Conservation (phyloP, 1,140 invertebrate species). For the Drosophila burlai region DNA sequence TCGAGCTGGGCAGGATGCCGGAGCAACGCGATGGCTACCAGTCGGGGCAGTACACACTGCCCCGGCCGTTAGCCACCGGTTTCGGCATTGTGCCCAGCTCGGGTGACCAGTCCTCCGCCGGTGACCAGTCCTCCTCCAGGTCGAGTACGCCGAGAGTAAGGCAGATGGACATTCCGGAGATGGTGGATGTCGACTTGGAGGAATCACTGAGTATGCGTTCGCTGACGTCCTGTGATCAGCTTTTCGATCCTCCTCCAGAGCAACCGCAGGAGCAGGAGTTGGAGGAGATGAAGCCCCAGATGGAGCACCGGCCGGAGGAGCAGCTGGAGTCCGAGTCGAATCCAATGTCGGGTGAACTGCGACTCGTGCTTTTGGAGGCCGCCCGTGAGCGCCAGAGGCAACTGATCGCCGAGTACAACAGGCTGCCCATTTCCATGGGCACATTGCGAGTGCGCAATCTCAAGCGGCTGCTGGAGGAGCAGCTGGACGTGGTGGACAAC, state of each 20-base stretch:
- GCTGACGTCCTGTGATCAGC: background rate
- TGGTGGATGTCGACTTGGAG: conserved; percentile 55
- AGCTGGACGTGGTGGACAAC: conserved; percentile 56
- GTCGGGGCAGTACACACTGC: conserved; percentile 32
- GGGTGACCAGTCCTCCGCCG: background rate
- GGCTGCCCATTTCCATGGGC: conserved; percentile 56
- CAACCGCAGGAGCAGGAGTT: background rate
- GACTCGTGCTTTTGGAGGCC: conserved; percentile 22
- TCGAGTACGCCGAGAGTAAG: conserved; percentile 4
- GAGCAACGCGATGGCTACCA: conserved; percentile 45
- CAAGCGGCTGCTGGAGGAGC: conserved; percentile 50
- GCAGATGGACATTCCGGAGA: conserved; percentile 61
- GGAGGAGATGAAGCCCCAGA: background rate
- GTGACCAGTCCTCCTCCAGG: background rate
- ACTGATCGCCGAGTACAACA: conserved; percentile 63
- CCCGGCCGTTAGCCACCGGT: conserved; percentile 19
- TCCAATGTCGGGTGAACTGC: conserved; percentile 36
- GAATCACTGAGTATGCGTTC: conserved; percentile 22
- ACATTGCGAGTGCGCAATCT: conserved; percentile 68
- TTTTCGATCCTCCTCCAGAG: background rate
- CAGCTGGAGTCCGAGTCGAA: conserved; percentile 7
- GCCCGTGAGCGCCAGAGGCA: conserved; percentile 33
- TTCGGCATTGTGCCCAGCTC: conserved; percentile 22
- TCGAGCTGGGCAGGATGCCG: conserved; percentile 56
- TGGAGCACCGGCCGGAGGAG: background rate